Conservation (phyloP, 2,888 invertebrate genomes). For the Cyrtodaria siliqua region DNA sequence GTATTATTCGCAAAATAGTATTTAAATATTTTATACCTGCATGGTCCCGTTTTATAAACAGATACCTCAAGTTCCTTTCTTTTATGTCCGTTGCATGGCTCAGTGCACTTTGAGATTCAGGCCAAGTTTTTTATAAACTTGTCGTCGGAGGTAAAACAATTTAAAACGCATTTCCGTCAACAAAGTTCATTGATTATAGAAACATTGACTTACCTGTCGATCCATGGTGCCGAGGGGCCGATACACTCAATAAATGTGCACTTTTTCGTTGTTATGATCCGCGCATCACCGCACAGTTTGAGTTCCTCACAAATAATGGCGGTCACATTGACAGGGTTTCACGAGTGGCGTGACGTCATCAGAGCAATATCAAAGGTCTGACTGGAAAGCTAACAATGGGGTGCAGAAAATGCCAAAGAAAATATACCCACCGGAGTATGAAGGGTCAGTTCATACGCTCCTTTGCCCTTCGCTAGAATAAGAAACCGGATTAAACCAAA, state of each 20-base stretch:
- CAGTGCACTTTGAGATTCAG: constrained; percentile 35
- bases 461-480: too few species aligned
- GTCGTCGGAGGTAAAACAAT: constrained; percentile 28
- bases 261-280: constrained; percentile 17
- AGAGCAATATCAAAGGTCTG: constrained; percentile 25
- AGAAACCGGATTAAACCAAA: too few species aligned
- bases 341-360: constrained; percentile 60
- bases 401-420: constrained; percentile 1
- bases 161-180: constrained; percentile 19
- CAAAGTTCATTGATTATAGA: constrained; percentile 12
- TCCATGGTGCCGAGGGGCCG: constrained; percentile 36
- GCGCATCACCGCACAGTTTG: constrained; percentile 51
- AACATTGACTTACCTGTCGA: constrained; percentile 52
- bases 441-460: too few species aligned
- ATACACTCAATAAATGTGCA: constrained; percentile 9
- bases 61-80: neutral
- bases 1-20: too few species aligned
- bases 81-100: constrained; percentile 41
- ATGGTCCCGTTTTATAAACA: neutral
- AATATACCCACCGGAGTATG: neutral
- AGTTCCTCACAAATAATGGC: constrained; percentile 64
- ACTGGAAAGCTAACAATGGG: neutral
- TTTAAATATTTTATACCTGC: neutral
- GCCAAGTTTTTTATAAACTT: constrained; percentile 33
- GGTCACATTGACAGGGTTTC: constrained; percentile 64